phyloP scores from a whole-genome alignment of 1,140 invertebrate genomes.

The Drosophila dunni region DNA sequence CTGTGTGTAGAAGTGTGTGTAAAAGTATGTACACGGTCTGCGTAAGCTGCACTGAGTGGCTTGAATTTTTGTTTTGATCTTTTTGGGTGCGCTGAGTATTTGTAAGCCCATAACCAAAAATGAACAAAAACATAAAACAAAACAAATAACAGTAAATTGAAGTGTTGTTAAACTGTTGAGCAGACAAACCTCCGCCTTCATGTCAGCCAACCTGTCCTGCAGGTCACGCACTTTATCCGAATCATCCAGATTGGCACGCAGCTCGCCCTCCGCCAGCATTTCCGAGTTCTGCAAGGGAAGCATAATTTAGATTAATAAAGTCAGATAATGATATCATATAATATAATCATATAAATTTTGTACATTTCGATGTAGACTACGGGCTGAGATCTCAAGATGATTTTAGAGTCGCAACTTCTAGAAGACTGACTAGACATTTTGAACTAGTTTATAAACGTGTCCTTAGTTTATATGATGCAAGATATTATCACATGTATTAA shows the following conservation, averaged over 20 bases:
- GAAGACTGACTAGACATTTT: too few relatives aligned
- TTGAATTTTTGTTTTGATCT: neutral
- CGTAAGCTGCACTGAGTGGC: slow-evolving; percentile 4
- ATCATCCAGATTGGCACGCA: slow-evolving; percentile 92
- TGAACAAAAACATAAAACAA: slow-evolving; percentile 45
- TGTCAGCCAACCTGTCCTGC: slow-evolving; percentile 95
- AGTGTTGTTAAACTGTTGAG: neutral
- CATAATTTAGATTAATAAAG: neutral
- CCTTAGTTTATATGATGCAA: too few relatives aligned
- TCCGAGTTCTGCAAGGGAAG: slow-evolving; percentile 91
- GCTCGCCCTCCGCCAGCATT: slow-evolving; percentile 94
- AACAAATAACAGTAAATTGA: slow-evolving; percentile 10
- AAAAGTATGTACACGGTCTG: slow-evolving; percentile 36
- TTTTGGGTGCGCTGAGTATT: slow-evolving; percentile 1
- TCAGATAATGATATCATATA: neutral
- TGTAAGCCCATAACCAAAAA: slow-evolving; percentile 46
- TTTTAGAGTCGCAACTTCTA: too few relatives aligned
- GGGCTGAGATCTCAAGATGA: too few relatives aligned
- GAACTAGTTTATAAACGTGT: too few relatives aligned
- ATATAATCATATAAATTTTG: too few relatives aligned
- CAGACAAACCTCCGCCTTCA: slow-evolving; percentile 93
- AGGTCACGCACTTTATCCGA: slow-evolving; percentile 93
- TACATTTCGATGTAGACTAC: too few relatives aligned
- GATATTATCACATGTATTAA: too few relatives aligned
- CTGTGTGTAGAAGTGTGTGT: too few relatives aligned